Conservation (phyloP, 2,888 invertebrate genomes). For the Willowsia nigromaculata region DNA sequence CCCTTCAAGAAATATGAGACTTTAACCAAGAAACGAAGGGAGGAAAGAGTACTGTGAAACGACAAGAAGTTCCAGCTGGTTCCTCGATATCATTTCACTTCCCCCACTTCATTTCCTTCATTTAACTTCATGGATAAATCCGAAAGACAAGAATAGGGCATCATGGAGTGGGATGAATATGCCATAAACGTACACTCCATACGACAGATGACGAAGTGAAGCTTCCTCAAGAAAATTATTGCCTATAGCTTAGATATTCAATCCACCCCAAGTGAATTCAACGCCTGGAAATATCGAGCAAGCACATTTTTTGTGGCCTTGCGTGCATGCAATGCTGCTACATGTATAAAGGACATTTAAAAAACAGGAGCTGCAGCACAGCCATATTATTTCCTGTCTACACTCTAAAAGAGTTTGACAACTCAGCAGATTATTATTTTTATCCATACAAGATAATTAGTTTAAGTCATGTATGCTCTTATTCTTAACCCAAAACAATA, state of each 20-base stretch:
- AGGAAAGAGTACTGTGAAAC: not conserved
- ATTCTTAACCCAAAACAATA: not conserved
- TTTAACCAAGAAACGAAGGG: not conserved
- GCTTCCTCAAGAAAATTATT: constrained; percentile 41
- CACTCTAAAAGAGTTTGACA: not conserved
- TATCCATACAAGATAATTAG: not conserved
- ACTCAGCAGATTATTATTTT: not conserved
- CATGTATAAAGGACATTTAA: no score
- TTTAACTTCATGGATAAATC: constrained; percentile 32
- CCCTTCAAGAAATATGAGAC: constrained; percentile 60
- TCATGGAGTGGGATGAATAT: not conserved
- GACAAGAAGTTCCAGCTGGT: constrained; percentile 51
- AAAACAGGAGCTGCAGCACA: no score
- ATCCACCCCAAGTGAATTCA: no score
- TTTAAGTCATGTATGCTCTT: not conserved
- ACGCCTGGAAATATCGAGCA: no score
- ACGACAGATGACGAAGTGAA: constrained; percentile 53
- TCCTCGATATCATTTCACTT: not conserved
- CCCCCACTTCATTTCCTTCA: not conserved
- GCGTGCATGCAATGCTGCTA: not conserved
- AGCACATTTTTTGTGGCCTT: not conserved
- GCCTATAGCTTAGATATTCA: no score
- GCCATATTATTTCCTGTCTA: not conserved
- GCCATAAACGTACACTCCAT: not conserved
- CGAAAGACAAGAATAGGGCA: not conserved